phyloP scores from a whole-genome alignment of 2,113 vertebrate species.

The Pygoscelis antarcticus region DNA sequence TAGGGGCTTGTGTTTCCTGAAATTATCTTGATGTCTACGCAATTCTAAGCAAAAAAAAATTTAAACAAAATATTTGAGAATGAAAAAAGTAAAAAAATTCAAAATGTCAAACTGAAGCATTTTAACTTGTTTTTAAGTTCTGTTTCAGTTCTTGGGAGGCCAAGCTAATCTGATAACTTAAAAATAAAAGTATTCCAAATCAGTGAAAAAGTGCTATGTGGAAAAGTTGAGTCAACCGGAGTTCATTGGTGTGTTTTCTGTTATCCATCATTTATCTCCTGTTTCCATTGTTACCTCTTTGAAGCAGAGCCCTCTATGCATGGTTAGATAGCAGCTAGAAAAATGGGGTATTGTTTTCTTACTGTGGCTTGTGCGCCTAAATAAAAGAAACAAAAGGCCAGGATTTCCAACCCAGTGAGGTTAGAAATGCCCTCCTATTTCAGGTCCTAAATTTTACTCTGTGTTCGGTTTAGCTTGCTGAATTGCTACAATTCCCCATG shows the following conservation, averaged over 20 bases:
- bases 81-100: background rate
- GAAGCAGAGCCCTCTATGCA: background rate
- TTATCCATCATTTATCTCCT: background rate
- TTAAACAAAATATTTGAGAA: background rate
- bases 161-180: background rate
- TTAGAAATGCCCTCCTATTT: background rate
- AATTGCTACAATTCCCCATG: background rate
- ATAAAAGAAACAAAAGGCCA: background rate
- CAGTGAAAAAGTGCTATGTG: background rate
- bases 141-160: background rate
- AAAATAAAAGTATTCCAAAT: background rate
- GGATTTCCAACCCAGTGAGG: background rate
- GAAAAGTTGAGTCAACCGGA: background rate
- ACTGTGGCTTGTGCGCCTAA: background rate
- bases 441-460: background rate
- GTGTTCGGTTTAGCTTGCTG: background rate
- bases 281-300: background rate
- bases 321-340: background rate
- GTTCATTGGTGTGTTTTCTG: background rate
- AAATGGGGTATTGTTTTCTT: background rate
- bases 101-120: background rate
- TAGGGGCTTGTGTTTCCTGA: background rate
- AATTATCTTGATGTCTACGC: background rate
- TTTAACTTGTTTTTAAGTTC: background rate
- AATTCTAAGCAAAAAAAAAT: background rate